Evolutionary conservation across 2,888 invertebrate genomes (phyloP), one percentile per base, ranked within the genome.

Genomic region (Halictus ligatus): DNA sequence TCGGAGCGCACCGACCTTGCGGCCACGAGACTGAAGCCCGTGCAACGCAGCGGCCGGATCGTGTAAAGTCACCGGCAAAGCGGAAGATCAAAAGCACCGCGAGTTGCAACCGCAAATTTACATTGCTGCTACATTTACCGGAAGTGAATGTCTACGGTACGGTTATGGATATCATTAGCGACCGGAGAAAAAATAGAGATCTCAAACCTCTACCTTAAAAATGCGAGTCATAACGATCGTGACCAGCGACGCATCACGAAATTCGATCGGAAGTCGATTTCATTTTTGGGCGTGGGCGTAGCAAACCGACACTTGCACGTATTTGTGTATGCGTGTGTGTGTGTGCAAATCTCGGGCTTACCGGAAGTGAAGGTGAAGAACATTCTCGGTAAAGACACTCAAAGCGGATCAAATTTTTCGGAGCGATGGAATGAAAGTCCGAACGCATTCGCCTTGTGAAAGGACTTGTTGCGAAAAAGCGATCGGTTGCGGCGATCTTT

Each of bases 321-420:
- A 3, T 29, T 6, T 15, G 15, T 6, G 25, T 13, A 6, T 50
- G 50, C 4, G 25, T 12, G 60, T 1, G 74, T 48, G 29, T 35
- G 7, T 43, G 78, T 43, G 64, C 58, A 35, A 84, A 83, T 80
- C 78, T 87, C 60, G 46, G 71, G 58, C 69, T 82, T 73, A 75
- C 84, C 87, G 91, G 91, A 91, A 91, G 91, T 90, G 91, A 90
- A 90, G 80, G 91, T 81, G 72, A 83, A 71, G 72, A 76, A 64
- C 83, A 76, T 29, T 77, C 80, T 48, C 75, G 25, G 43, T 80
- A 74, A 75, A 84, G 58, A 73, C 21, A 75, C 43, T 40, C 75
- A 75, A 78, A 80, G 75, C 80, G 80, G 83, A 87, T 80, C 75
- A 77, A 84, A 87, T 81, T 89, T 89, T 90, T 90, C 80, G 83